phyloP scores from a whole-genome alignment of 2,888 invertebrate species.

The Dryocosmus kuriphilus region DNA sequence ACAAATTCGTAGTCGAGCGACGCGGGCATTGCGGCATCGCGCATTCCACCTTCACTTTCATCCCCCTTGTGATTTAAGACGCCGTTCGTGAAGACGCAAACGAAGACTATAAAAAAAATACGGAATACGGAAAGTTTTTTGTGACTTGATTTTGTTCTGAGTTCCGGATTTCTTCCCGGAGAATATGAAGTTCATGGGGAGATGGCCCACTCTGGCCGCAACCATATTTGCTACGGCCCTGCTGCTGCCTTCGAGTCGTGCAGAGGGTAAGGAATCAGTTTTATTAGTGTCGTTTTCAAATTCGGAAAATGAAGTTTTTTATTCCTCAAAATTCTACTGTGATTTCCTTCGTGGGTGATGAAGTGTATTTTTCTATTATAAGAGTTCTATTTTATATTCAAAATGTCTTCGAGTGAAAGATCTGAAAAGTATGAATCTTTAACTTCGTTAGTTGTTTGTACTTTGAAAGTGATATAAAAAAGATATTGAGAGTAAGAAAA shows the following conservation, averaged over 20 bases:
- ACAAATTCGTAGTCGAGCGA: slow-evolving; percentile 72
- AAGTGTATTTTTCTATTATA: not conserved
- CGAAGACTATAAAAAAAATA: not conserved
- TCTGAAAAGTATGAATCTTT: not conserved
- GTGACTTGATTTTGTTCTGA: slow-evolving; percentile 34
- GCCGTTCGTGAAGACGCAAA: slow-evolving; percentile 38
- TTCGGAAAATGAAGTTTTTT: not conserved
- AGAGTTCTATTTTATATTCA: not conserved
- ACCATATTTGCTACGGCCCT: slow-evolving; percentile 68
- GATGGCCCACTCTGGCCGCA: slow-evolving; percentile 69
- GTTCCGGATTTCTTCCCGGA: slow-evolving; percentile 37
- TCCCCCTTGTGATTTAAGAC: slow-evolving; percentile 38
- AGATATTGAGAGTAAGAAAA: not conserved
- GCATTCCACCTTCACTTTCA: slow-evolving; percentile 40
- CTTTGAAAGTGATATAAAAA: not conserved
- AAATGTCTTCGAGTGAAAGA: not conserved
- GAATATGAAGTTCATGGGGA: slow-evolving; percentile 68
- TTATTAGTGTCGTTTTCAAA: slow-evolving; percentile 38
- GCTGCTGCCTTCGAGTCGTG: slow-evolving; percentile 66
- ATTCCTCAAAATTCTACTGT: not conserved
- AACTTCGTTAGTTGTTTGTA: not conserved
- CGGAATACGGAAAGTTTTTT: slow-evolving; percentile 25
- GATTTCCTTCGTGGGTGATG: not conserved
- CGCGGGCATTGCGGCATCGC: slow-evolving; percentile 55
- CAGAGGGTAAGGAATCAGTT: slow-evolving; percentile 71